Evolutionary conservation across 2,113 vertebrate species (phyloP), one percentile per base, ranked within the genome.

Genomic region (Centrocercus urophasianus): DNA sequence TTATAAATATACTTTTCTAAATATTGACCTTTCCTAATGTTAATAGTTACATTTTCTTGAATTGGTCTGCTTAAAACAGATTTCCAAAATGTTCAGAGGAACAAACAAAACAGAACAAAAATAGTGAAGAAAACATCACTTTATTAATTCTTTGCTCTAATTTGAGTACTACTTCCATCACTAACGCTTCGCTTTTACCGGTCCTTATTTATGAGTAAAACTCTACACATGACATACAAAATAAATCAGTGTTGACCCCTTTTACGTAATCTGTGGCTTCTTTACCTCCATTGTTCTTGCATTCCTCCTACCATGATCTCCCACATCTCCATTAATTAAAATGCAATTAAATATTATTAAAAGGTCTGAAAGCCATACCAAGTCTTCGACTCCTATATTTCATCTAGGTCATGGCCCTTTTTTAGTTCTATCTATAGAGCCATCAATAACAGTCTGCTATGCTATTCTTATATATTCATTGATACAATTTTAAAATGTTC

Each of bases 81-180:
- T 32, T 73, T 77, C 20, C 3, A 47, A 90, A 69, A 54, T 15
- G 11, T 63, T 57, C 12, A 56, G 59, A 86, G 70, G 7, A 66
- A 27, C 8, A 71, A 80, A 63, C 2, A 27, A 57, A 32, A 54
- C 4, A 25, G 42, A 54, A 32, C 28, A 57, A 74, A 75, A 40
- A 2, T 42, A 47, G 4, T 17, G 9, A 90, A 54, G 24, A 34
- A 70, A 86, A 25, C 10, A 4, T 5, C 8, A 12, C 3, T 34
- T 50, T 54, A 17, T 45, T 42, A 75, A 67, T 4, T 6, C 34
- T 87, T 84, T 3, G 0, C 1, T 81, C 10, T 70, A 8, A 24
- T 63, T 36, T 48, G 3, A 4, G 8, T 57, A 2, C 3, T 88
- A 1, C 6, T 2, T 16, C 28, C 28, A 50, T 3, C 13, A 67